Base-by-base conservation (phyloP, 2,797 vertebrate genomes). In the Gastrophryne carolinensis region DNA sequence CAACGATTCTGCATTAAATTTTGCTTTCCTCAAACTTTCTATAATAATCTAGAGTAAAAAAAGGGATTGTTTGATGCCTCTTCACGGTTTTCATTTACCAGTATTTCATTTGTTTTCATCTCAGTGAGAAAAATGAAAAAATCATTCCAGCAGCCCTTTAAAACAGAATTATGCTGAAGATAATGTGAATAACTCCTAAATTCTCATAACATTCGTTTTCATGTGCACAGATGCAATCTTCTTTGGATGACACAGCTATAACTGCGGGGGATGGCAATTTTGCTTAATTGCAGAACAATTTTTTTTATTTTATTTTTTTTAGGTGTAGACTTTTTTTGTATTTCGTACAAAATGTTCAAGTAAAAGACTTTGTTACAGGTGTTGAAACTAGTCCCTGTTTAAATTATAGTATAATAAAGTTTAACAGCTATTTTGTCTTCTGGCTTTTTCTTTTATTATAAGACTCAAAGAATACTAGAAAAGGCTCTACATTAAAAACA, bases 151-250 rank as follows among this genome's bases (percentile, higher is more conserved):
- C 47, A n/a, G 11, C 47, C 32, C 32, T 53, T 53, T 54, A 54
- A 37, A 37, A 13, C 13, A 17, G 49, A 10, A 24, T 52, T 1
- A 52, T 6, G 30, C n/a, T 37, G 47, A 53, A 35, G 44, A 52
- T 52, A 67, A 37, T 11, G 15, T 26, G 64, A 67, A 53, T 37
- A 67, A 67, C 53, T 29, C 47, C 53, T 35, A 24, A 32, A 21
- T 53, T 24, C 19, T 67, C 32, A 67, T 35, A 35, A 67, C 21
- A 34, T 26, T 34, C 12, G 32, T 53, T 67, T 53, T 17, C 19
- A 67, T 53, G 32, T 32, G 7, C 64, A 66, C 10, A 66, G 62
- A 64, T 49, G 23, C 39, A 63, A 47, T 52, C 44, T 52, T 50
- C 29, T 34, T 19, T 13, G 12, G 35, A 66, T 52, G 7, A 26